A percentile compares a stretch with the other conserved stretches of the same genome.
Conservation (phyloP, 2,797 vertebrate species). For the Dendrocincla fuliginosa region DNA sequence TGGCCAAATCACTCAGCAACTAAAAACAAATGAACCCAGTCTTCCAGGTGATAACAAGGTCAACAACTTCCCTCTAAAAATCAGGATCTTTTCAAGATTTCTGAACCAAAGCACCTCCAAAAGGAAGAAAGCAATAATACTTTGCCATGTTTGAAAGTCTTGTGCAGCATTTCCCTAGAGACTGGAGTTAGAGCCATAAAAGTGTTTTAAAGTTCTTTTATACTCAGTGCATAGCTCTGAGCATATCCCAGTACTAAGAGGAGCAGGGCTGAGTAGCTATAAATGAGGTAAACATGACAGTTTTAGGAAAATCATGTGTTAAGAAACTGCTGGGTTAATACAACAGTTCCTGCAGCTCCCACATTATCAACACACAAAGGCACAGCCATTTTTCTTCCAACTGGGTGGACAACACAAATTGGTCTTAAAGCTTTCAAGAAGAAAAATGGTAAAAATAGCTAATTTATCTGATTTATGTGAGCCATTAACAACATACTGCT, state of each 20-base stretch:
- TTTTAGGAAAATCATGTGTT: neutral
- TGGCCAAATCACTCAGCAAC: neutral
- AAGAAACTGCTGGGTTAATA: neutral
- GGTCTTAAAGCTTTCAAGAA: slow-evolving; percentile 61
- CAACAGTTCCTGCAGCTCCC: neutral
- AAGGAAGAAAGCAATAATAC: neutral
- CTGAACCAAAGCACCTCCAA: neutral
- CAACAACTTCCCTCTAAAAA: neutral
- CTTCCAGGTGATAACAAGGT: neutral
- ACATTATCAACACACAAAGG: neutral
- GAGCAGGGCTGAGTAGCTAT: neutral
- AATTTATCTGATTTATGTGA: slow-evolving; percentile 78
- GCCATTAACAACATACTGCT: slow-evolving; percentile 41
- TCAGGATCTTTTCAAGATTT: neutral
- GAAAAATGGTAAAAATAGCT: slow-evolving; percentile 65
- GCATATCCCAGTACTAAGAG: neutral
- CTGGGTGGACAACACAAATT: slow-evolving; percentile 44
- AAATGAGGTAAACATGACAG: neutral
- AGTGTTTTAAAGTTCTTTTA: neutral
- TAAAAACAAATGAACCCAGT: neutral
- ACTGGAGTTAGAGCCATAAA: neutral
- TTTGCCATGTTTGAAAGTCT: neutral
- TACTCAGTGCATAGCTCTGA: neutral
- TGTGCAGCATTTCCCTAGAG: neutral
- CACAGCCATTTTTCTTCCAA: slow-evolving; percentile 5